Evolutionary conservation across 2,113 vertebrate species (phyloP), one percentile per base, ranked within the genome.

Genomic region (Macquaria ambigua): DNA sequence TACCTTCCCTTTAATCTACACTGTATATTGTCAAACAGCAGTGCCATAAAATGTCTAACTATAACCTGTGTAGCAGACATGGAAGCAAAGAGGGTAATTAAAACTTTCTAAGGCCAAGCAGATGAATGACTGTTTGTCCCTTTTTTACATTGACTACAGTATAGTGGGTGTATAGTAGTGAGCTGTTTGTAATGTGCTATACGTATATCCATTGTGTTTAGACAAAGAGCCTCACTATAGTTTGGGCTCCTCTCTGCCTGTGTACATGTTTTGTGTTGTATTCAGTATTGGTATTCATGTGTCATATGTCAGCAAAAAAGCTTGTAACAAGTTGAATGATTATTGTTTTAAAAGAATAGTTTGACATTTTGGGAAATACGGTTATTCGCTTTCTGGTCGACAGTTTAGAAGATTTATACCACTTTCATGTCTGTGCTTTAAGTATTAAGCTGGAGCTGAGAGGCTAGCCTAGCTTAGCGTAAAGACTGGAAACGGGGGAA

Each of bases 1-100:
- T 14, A 58, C 59, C 50, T 39, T 58, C 68, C 48, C 78, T 21
- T 58, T 23, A 71, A 55, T 80, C 67, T 52, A 2, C 66, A 31
- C 52, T 64, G 23, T 59, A 16, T 39, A 46, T 41, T 41, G 64
- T 73, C 46, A 31, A 48, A 55, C 84, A 72, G 64, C 56, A 41
- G 52, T 2, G 48, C 43, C 43, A 74, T 82, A 69, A 82, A 78
- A 52, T 4, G 43, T 41, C 20, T 80, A 77, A 84, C 72, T 77
- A 73, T 55, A 87, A 76, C 12, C 25, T 3, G 56, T 16, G 15
- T 18, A 64, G 67, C 48, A 81, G 66, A 71, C 50, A 0, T 53
- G 59, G 43, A 72, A 67, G 59, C 67, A 67, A 61, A 83, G 67
- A 41, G 16, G 31, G 66, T 83, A 77, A 83, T 87, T 77, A 82